These are phyloP conservation scores for Pycnonotus jocosus DNA, from an alignment of 2,113 vertebrate genomes.

Conservation along the genomic window DNA sequence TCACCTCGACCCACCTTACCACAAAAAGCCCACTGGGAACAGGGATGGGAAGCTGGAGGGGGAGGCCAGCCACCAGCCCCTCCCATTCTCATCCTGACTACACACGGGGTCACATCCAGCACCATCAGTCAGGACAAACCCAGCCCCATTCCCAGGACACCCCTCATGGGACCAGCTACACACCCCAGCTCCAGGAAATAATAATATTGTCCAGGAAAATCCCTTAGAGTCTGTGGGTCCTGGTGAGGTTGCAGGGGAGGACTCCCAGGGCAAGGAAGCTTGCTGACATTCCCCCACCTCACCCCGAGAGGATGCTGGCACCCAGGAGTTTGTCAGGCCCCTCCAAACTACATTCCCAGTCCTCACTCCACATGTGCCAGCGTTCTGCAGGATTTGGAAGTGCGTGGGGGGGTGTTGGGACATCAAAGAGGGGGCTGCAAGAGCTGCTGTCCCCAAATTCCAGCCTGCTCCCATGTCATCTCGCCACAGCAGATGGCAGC, in stretches of 20 bases:
- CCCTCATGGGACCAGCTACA: neutral
- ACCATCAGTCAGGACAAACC: neutral
- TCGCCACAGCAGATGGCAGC: neutral
- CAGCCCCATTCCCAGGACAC: too few species aligned
- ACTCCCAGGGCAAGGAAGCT: accelerated
- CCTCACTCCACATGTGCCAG: neutral
- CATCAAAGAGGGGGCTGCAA: neutral
- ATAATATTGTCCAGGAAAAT: too few species aligned
- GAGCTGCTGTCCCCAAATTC: neutral
- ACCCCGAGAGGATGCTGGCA: neutral
- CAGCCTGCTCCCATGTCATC: neutral
- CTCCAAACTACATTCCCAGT: neutral
- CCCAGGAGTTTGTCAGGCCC: neutral
- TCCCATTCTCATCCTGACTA: neutral
- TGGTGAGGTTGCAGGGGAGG: neutral
- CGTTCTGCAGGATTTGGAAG: neutral
- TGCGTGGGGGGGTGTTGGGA: too few species aligned
- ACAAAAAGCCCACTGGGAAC: neutral
- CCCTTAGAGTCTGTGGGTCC: neutral
- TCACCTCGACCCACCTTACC: neutral
- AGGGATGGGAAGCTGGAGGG: neutral
- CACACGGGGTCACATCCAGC: neutral
- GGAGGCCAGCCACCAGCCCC: neutral
- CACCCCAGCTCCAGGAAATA: neutral
- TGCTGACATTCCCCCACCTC: neutral